Base-by-base conservation (phyloP, 2,888 invertebrate species). In the Invenusta paracnida region DNA sequence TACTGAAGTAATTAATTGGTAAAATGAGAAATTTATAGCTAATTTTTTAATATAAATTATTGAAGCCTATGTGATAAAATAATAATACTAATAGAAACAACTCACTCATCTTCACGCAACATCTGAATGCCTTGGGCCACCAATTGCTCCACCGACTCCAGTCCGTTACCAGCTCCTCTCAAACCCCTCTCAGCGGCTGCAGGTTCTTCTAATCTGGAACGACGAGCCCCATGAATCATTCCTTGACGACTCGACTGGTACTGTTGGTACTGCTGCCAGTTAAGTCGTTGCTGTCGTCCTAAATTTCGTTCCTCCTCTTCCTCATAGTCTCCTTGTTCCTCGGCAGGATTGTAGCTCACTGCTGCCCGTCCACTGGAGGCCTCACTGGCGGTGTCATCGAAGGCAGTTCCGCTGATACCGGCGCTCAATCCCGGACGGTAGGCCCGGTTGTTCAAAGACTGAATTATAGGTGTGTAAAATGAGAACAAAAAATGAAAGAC, bases 371-470 rank as follows among this genome's bases (percentile, higher is more conserved):
- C 79, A 13, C 23, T 84, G 27, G 17, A 30, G 27, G 13, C 79
- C 84, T 31, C 48, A 48, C 13, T 87, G 17, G 17, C 25, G 73
- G 23, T 73, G 73, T 73, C 73, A n/a, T n/a, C n/a, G 27, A 73
- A 73, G 17, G 89, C 90, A 67, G 90, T 89, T 1, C 90, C 90
- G 88, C 89, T 89, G 86, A 90, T 90, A 5, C 89, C 89, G 1
- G 89, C 89, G 88, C 90, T 90, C 28, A 90, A 87, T 13, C 88
- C 88, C 28, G 88, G 88, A 30, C 87, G 83, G 30, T 83, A 84
- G 17, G 5, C 17, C 48, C 17, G 5, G 5, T 5, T 48, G 5
- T 48, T 5, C 48, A 17, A 17, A 5, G 48, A 17, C 48, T n/a
- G n/a, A n/a, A n/a, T n/a, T n/a, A n/a, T n/a, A n/a, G n/a, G n/a